A percentile compares a stretch with the other conserved stretches of the same genome.
phyloP scores from a whole-genome alignment of 2,113 vertebrate genomes.

The Mixornis gularis region DNA sequence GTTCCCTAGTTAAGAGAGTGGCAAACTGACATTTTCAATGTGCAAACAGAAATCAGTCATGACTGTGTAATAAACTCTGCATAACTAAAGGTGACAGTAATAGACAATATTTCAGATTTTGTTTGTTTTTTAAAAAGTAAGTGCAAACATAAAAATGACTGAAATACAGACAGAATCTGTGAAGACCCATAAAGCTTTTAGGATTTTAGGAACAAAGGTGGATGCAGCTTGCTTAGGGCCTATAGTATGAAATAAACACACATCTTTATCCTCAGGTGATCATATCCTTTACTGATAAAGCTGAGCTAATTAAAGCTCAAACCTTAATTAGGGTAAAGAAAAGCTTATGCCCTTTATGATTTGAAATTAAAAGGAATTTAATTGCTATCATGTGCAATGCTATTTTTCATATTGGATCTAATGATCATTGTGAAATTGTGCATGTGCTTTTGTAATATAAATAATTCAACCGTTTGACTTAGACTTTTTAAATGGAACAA shows the following conservation, averaged over 20 bases:
- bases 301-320: not conserved
- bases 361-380: conserved; percentile 21
- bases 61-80: not conserved
- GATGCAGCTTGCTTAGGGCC: not conserved
- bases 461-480: not conserved
- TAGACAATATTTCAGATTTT: not conserved
- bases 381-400: not conserved
- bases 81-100: not conserved
- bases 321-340: conserved; percentile 17
- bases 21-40: not conserved
- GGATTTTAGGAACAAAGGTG: not conserved
- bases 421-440: not conserved
- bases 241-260: not conserved
- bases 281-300: not conserved
- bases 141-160: not conserved
- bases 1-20: not conserved
- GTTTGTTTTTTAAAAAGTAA: not conserved
- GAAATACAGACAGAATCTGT: not conserved
- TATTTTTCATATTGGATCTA: not conserved
- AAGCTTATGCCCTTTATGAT: not conserved
- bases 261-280: not conserved
- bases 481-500: not conserved
- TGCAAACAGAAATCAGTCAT: not conserved
- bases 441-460: not conserved
- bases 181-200: not conserved